Evolutionary conservation across 2,797 vertebrate species (phyloP).

Genomic region (Lithobates pipiens): DNA sequence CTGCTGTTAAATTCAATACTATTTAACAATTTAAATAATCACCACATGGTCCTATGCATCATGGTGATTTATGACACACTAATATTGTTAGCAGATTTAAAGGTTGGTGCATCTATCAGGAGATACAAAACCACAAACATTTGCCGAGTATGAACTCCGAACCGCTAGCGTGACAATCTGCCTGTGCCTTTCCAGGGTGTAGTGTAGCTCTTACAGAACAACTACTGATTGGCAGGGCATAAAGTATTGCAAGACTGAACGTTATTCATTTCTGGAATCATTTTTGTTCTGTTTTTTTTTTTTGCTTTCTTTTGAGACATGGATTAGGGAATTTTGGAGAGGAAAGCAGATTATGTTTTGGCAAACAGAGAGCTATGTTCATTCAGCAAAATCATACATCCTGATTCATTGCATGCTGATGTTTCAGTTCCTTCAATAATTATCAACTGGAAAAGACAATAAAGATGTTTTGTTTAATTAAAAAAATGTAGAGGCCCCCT

Average conservation of each 20-base stretch:
- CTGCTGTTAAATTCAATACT: background rate
- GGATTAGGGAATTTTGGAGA: background rate
- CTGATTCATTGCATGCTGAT: too few relatives aligned
- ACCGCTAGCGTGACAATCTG: slow-evolving; percentile 23
- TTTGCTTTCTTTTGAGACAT: background rate
- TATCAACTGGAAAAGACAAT: too few relatives aligned
- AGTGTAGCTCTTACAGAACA: slow-evolving; percentile 3
- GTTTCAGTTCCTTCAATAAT: too few relatives aligned
- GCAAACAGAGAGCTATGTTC: background rate
- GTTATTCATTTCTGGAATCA: background rate
- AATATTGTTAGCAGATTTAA: slow-evolving; percentile 13
- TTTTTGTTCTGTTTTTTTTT: background rate
- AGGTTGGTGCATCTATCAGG: background rate
- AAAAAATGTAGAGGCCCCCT: too few relatives aligned
- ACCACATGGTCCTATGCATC: background rate
- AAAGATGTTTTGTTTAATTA: too few relatives aligned
- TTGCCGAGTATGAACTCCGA: background rate
- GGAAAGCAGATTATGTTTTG: background rate
- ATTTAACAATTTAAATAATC: slow-evolving; percentile 1
- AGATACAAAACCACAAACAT: background rate
- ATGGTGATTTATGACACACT: slow-evolving; percentile 5
- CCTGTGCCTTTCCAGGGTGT: background rate
- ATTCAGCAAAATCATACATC: background rate
- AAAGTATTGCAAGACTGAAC: background rate
- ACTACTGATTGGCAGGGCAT: slow-evolving; percentile 10